Conservation (phyloP, 2,888 invertebrate genomes). For the Loripinus fragilis region DNA sequence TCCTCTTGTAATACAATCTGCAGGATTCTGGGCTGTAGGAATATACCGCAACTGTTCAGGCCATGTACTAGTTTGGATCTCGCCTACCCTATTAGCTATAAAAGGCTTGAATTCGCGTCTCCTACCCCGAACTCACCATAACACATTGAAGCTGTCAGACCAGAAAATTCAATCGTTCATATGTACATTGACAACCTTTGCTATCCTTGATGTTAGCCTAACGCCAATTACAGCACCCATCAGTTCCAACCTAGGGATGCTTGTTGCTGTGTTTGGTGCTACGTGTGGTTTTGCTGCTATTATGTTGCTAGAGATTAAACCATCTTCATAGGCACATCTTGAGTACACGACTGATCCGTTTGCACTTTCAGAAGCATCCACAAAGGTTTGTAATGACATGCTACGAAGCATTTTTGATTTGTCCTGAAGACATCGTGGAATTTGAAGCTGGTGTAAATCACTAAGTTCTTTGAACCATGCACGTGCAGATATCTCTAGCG, state of each 20-base stretch:
- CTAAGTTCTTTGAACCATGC: constrained; percentile 30
- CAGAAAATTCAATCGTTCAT: constrained; percentile 1
- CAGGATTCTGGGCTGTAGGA: constrained; percentile 24
- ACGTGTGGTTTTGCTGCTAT: constrained; percentile 39
- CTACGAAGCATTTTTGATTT: background rate
- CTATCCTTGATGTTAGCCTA: constrained; percentile 11
- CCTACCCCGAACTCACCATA: constrained; percentile 40
- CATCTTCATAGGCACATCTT: constrained; percentile 22
- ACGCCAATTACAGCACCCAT: constrained; percentile 31
- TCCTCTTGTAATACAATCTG: constrained; percentile 6
- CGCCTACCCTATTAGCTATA: constrained; percentile 51
- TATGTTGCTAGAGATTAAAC: constrained; percentile 12
- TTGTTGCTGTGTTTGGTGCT: constrained; percentile 33
- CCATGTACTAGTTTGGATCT: constrained; percentile 47
- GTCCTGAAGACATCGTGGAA: constrained; percentile 45
- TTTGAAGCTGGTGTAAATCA: constrained; percentile 16
- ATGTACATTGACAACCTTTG: background rate
- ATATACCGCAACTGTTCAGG: constrained; percentile 45
- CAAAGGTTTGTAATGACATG: constrained; percentile 42
- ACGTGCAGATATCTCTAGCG: background rate
- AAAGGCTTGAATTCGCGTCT: too few species aligned
- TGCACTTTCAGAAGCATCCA: constrained; percentile 44
- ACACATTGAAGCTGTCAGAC: constrained; percentile 36
- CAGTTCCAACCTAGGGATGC: constrained; percentile 38
- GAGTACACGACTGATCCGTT: constrained; percentile 42